A percentile compares a stretch with the other conserved stretches of the same genome.
Evolutionary conservation across 35 echinoderm and acorn worm species (phyloP).

Genomic region (Amphiura filiformis): DNA sequence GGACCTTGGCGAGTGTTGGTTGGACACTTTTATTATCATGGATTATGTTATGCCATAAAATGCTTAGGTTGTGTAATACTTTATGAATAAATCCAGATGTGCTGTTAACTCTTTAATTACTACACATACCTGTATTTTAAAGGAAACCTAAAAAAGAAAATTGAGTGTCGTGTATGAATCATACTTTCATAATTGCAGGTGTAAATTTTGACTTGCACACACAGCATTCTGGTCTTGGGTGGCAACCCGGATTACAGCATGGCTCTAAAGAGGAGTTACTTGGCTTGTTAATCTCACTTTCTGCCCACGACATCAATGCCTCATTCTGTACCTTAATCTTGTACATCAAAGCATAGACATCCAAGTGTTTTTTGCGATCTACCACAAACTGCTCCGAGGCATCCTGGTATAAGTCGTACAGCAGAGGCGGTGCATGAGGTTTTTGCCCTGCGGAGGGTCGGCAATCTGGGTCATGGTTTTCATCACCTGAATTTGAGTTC

Average conservation of each 20-base stretch:
- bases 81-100: too few species aligned
- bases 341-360: slow-evolving; percentile 29
- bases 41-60: too few species aligned
- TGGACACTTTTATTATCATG: too few species aligned
- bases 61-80: too few species aligned
- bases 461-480: slow-evolving; percentile 71
- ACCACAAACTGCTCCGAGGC: slow-evolving; percentile 69
- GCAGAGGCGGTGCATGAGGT: slow-evolving; percentile 55
- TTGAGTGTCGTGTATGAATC: too few species aligned
- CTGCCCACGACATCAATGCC: slow-evolving; percentile 50
- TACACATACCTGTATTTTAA: too few species aligned
- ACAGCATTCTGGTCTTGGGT: slow-evolving; percentile 70
- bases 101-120: too few species aligned
- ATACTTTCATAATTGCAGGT: background rate
- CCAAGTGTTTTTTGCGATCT: slow-evolving; percentile 28
- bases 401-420: slow-evolving; percentile 64
- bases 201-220: background rate
- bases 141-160: too few species aligned
- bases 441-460: slow-evolving; percentile 25
- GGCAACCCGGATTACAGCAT: slow-evolving; percentile 73
- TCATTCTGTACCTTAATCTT: slow-evolving; percentile 59
- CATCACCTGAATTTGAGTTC: slow-evolving; percentile 23
- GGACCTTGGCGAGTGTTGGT: too few species aligned
- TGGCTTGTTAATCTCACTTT: slow-evolving; percentile 46
- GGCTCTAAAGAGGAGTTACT: slow-evolving; percentile 38